Conservation (phyloP, 2,888 invertebrate species). For the Hyposoter dolosus region DNA sequence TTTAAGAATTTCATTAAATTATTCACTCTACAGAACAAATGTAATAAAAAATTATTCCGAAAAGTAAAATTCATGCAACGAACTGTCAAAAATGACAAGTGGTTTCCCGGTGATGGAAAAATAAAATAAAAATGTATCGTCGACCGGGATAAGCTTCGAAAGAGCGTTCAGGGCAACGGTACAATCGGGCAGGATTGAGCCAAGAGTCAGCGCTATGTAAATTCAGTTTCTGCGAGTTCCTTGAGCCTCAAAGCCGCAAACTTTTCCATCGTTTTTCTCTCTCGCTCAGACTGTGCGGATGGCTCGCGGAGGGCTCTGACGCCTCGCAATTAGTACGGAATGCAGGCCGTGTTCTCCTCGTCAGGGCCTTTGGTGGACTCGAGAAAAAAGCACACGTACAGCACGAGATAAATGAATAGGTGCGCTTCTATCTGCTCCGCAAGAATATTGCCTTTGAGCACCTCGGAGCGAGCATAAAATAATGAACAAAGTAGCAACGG, state of each 20-base stretch:
- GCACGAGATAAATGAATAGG: slow-evolving; percentile 62
- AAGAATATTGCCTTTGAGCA: slow-evolving; percentile 31
- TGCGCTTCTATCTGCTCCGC: slow-evolving; percentile 26
- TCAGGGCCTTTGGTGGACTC: slow-evolving; percentile 49
- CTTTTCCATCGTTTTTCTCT: slow-evolving; percentile 7
- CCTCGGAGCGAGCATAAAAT: slow-evolving; percentile 51
- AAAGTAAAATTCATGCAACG: not conserved
- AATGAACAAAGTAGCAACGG: slow-evolving; percentile 48
- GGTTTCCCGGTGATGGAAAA: not conserved
- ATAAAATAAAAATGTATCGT: not conserved
- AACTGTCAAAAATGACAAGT: not conserved
- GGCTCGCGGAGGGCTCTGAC: slow-evolving; percentile 67
- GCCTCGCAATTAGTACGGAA: slow-evolving; percentile 78
- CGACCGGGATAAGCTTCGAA: slow-evolving; percentile 4
- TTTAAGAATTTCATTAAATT: no score
- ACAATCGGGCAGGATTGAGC: slow-evolving; percentile 13
- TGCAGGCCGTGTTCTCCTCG: slow-evolving; percentile 64
- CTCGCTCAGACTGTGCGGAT: slow-evolving; percentile 10
- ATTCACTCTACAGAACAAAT: no score
- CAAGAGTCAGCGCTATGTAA: slow-evolving; percentile 67
- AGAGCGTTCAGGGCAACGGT: slow-evolving; percentile 3
- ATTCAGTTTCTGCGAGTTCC: slow-evolving; percentile 66
- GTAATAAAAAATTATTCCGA: not conserved
- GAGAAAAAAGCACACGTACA: slow-evolving; percentile 43
- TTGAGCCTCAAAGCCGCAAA: slow-evolving; percentile 31